Conservation (phyloP, 2,797 vertebrate genomes). For the Dermochelys coriacea region DNA sequence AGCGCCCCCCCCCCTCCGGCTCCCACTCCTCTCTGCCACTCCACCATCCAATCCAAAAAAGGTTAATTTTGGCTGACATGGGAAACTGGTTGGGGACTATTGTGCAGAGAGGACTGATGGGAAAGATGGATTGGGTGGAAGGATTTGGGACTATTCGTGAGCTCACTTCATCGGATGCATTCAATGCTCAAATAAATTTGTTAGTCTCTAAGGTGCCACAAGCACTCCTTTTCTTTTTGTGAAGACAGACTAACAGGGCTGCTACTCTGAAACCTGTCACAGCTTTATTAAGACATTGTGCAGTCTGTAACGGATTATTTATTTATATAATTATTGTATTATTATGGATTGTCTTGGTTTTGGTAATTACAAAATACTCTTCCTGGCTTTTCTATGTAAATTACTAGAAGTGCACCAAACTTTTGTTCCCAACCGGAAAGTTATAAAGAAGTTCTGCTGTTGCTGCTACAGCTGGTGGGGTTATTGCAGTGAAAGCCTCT, state of each 20-base stretch:
- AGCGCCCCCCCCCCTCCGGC: background rate
- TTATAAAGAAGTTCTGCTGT: constrained; percentile 62
- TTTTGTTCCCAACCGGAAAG: constrained; percentile 34
- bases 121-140: background rate
- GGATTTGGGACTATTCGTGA: too few relatives aligned
- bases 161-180: too few relatives aligned
- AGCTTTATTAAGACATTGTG: background rate
- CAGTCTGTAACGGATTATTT: background rate
- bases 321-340: background rate
- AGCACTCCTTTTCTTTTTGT: too few relatives aligned
- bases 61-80: accelerated
- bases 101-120: background rate
- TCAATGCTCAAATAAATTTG: too few relatives aligned
- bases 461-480: constrained; percentile 37
- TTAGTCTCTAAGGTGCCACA: too few relatives aligned
- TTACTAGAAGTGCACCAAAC: background rate
- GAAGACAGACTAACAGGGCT: too few relatives aligned
- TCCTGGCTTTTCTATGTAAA: constrained; percentile 10
- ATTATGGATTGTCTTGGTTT: background rate
- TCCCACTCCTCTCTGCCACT: accelerated
- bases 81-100: background rate
- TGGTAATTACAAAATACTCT: background rate
- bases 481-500: constrained; percentile 50
- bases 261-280: too few relatives aligned
- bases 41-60: too few relatives aligned